Evolutionary conservation across 2,113 vertebrate species (phyloP).

Genomic region (Cettia cetti): DNA sequence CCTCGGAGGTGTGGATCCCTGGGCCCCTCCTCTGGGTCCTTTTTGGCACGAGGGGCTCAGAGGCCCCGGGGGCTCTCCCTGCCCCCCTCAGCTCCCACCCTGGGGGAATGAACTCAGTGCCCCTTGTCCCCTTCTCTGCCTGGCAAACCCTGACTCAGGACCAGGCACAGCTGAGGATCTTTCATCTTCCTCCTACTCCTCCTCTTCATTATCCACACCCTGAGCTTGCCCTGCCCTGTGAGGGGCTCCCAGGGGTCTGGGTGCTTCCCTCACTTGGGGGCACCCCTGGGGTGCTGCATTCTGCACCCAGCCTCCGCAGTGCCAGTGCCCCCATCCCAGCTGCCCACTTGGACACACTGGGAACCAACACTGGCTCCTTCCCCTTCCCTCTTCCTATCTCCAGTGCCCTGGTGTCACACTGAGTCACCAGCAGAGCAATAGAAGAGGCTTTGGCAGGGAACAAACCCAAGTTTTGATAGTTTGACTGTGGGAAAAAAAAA

Average conservation of each 20-base stretch:
- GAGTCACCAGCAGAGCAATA: not conserved
- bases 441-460: slow-evolving; percentile 5
- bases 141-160: not conserved
- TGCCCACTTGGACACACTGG: fast-evolving
- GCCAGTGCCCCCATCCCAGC: fast-evolving
- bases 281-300: not conserved
- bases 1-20: fast-evolving
- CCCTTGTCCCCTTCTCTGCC: not conserved
- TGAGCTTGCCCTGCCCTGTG: fast-evolving
- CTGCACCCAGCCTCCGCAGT: fast-evolving
- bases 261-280: not conserved
- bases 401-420: not conserved
- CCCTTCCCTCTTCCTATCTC: not conserved
- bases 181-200: not conserved
- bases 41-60: not conserved
- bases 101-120: fast-evolving
- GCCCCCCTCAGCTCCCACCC: not conserved
- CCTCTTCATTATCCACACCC: not conserved
- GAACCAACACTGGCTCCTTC: not conserved
- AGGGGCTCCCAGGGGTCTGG: not conserved
- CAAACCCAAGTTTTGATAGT: not conserved
- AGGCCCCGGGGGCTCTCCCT: fast-evolving
- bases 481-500: not conserved
- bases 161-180: not conserved
- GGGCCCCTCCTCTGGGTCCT: not conserved